A percentile compares a stretch with the other conserved stretches of the same genome.
Evolutionary conservation across 2,888 invertebrate genomes (phyloP).

Genomic region (Cataglyphis cursor): DNA sequence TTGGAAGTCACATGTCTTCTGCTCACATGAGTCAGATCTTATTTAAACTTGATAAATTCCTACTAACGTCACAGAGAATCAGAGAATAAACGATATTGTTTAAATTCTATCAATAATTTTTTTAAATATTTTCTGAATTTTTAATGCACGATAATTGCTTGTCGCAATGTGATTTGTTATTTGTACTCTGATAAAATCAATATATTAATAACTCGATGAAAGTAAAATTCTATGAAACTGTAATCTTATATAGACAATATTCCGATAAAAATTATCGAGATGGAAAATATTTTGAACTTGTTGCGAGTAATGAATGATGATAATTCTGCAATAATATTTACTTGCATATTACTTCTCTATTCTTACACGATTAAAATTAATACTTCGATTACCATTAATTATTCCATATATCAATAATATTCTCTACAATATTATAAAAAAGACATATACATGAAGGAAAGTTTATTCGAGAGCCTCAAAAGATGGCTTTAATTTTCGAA

Average conservation of each 20-base stretch:
- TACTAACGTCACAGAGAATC: neutral
- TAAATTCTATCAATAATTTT: neutral
- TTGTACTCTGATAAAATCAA: neutral
- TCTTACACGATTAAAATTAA: neutral
- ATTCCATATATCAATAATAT: neutral
- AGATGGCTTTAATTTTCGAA: neutral
- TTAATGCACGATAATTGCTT: neutral
- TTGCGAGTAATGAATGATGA: neutral
- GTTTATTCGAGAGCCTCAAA: neutral
- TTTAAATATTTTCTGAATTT: neutral
- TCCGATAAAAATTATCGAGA: conserved; percentile 2
- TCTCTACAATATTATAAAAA: conserved; percentile 5
- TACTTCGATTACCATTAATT: neutral
- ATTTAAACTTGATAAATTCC: conserved; percentile 24
- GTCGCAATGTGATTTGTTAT: neutral
- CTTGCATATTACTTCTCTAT: neutral
- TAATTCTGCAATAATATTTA: conserved; percentile 14
- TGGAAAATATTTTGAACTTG: neutral
- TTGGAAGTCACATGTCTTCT: neutral
- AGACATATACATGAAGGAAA: neutral
- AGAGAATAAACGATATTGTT: neutral
- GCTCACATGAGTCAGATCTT: neutral
- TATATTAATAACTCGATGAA: neutral
- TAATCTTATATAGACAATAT: neutral
- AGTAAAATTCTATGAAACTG: conserved; percentile 2